Evolutionary conservation across 2,888 invertebrate genomes (phyloP).

Genomic region (Melanargia galathea): DNA sequence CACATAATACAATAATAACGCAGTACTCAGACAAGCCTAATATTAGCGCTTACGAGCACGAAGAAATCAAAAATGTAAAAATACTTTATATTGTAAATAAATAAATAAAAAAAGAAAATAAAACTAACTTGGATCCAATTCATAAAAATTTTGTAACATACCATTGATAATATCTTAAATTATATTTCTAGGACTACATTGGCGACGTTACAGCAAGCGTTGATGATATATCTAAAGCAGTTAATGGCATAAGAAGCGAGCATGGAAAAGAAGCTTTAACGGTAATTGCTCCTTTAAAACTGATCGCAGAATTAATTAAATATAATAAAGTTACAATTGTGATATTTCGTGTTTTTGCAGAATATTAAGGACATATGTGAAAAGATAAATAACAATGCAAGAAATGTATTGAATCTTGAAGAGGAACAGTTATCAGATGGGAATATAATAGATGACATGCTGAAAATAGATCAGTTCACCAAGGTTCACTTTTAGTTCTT

Average conservation of each 20-base stretch:
- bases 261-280: conserved; percentile 47
- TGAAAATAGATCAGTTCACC: conserved; percentile 56
- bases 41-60: no score
- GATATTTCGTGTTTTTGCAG: conserved; percentile 41
- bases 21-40: no score
- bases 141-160: neutral
- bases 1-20: neutral
- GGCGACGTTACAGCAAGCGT: conserved; percentile 56
- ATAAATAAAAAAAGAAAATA: no score
- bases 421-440: conserved; percentile 24
- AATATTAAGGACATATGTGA: conserved; percentile 50
- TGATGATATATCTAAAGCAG: conserved; percentile 46
- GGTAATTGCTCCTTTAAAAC: conserved; percentile 41
- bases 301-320: neutral
- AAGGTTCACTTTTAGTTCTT: conserved; percentile 46
- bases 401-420: conserved; percentile 45
- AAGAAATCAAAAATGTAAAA: no score
- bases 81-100: no score
- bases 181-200: conserved; percentile 58
- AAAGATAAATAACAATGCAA: conserved; percentile 50
- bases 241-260: conserved; percentile 39
- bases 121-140: neutral
- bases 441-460: conserved; percentile 45
- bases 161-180: neutral
- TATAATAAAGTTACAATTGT: neutral